A percentile compares a stretch with the other conserved stretches of the same genome.
Evolutionary conservation across 2,113 vertebrate genomes (phyloP).

Genomic region (Syrrhaptes paradoxus): DNA sequence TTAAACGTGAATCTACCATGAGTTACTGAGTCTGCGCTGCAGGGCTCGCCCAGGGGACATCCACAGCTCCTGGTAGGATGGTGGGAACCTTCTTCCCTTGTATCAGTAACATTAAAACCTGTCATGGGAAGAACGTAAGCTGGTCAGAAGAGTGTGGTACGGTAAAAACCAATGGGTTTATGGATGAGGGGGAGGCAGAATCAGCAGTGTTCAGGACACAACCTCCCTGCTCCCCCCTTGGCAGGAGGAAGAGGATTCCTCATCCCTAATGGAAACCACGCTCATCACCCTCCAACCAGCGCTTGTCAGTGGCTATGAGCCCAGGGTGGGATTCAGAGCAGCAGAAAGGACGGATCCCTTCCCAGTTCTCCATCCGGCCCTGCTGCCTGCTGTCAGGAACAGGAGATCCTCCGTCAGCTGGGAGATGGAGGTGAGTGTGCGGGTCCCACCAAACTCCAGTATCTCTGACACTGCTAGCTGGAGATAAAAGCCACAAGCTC

Average conservation of each 20-base stretch:
- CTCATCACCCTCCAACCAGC: background rate
- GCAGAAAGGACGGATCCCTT: background rate
- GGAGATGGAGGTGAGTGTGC: background rate
- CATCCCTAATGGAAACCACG: background rate
- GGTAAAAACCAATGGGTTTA: fast-evolving
- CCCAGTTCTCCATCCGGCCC: background rate
- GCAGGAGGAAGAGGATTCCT: background rate
- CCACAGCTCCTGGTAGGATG: fast-evolving
- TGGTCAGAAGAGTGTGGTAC: background rate
- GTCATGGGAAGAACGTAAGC: background rate
- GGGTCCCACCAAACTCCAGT: background rate
- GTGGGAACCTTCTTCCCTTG: background rate
- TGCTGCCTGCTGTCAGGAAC: background rate
- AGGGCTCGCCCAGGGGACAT: background rate
- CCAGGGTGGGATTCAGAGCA: background rate
- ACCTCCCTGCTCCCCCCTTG: background rate
- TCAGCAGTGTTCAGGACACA: background rate
- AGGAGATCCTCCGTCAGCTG: background rate
- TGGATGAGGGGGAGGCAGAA: background rate
- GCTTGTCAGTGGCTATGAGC: background rate
- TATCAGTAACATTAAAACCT: background rate
- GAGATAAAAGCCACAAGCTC: background rate
- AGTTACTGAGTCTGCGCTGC: background rate
- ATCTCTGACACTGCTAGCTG: fast-evolving
- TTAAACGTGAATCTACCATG: background rate